phyloP scores from a whole-genome alignment of 2,113 vertebrate species.

The Limnothrissa miodon region DNA sequence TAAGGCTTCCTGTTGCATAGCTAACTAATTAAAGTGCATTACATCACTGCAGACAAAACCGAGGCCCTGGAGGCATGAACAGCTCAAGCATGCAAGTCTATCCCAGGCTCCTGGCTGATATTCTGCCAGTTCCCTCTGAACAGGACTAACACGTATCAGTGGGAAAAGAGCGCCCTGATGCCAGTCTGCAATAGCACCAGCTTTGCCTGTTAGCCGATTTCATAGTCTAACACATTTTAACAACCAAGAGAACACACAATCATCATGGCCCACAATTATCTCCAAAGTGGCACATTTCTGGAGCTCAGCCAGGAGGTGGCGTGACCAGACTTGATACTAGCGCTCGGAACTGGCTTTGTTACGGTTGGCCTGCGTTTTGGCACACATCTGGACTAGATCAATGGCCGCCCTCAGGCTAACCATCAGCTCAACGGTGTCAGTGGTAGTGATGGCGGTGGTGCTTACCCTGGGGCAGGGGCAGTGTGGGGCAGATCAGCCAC shows the following conservation, averaged over 20 bases:
- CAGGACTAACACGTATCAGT: background rate
- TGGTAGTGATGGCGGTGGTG: background rate
- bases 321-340: background rate
- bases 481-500: constrained; percentile 56
- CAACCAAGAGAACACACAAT: background rate
- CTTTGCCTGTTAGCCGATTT: background rate
- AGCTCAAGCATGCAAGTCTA: background rate
- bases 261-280: background rate
- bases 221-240: constrained; percentile 1
- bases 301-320: background rate
- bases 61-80: background rate
- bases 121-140: background rate
- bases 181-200: background rate
- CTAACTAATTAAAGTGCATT: background rate
- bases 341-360: background rate
- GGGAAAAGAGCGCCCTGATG: background rate
- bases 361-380: background rate
- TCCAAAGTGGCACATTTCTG: constrained; percentile 2
- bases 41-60: background rate
- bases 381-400: background rate
- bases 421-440: background rate
- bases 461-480: constrained; percentile 66
- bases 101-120: background rate
- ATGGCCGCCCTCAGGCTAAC: background rate
- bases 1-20: background rate